Evolutionary conservation across 2,113 vertebrate genomes (phyloP).

Genomic region (Chauna torquata): DNA sequence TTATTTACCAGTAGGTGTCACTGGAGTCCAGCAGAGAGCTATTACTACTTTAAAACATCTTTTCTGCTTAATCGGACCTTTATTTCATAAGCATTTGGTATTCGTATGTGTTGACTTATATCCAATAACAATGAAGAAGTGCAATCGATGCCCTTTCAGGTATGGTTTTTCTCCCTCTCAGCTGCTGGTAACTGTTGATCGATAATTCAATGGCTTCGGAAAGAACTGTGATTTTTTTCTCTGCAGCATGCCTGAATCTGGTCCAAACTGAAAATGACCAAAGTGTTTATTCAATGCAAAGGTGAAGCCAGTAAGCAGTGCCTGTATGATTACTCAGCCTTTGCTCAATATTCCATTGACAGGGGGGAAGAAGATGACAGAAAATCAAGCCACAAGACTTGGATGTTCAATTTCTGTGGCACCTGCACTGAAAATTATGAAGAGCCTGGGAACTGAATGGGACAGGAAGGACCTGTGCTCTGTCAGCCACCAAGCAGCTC

Average conservation of each 20-base stretch:
- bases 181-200: not conserved
- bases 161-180: not conserved
- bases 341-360: not conserved
- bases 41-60: not conserved
- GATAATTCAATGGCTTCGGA: not conserved
- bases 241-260: not conserved
- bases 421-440: not conserved
- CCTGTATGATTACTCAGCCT: not conserved
- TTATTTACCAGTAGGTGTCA: slow-evolving; percentile 62
- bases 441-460: not conserved
- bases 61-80: not conserved
- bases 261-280: not conserved
- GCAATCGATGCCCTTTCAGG: not conserved
- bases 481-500: not conserved
- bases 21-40: slow-evolving; percentile 35
- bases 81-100: not conserved
- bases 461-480: not conserved
- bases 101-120: not conserved
- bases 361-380: not conserved
- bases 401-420: not conserved
- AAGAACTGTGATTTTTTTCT: not conserved
- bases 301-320: not conserved
- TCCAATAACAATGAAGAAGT: not conserved
- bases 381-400: not conserved
- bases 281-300: not conserved